Base-by-base conservation (phyloP, 2,888 invertebrate genomes). In the Drosophila cognata region DNA sequence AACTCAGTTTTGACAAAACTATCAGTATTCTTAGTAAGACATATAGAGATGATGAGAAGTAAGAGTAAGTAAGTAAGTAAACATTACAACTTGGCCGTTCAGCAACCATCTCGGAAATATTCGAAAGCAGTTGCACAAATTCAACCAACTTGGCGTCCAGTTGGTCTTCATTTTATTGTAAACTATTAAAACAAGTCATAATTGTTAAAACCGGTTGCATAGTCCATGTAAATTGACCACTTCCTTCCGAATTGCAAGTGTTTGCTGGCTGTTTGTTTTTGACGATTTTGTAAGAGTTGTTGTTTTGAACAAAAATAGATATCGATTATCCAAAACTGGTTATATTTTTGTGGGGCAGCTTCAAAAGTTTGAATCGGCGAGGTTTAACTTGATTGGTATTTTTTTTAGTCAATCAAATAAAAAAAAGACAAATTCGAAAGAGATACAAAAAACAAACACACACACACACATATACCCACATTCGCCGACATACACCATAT, bases 181-280 rank as follows among this genome's bases (percentile, higher is more conserved):
- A 36, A 29, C 21, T 31, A 28, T 21, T n/a, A 43, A 46, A 36
- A 16, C 16, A 16, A 8, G 16, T 31, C 25, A 36, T 28, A 66
- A 46, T 46, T 53, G 31, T 11, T 29, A 8, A 62, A 71, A 57
- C 59, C 52, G 55, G 74, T 74, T 61, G n/a, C n/a, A 25, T n/a
- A 65, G 61, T 71, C 63, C 58, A 35, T 61, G 62, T 78, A 74
- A 81, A 88, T 80, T 84, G 76, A 35, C 51, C 46, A 63, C 74
- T 91, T 82, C 88, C 86, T 91, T 91, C 88, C 81, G 81, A 76
- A 74, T 79, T 53, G 60, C 48, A 66, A 78, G 85, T 79, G 59
- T 21, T 56, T 38, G 25, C 16, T 25, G 4, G 4, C 25, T 16
- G 36, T 64, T 64, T 67, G 6, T 38, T 29, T 72, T 76, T 70